Evolutionary conservation across 2,797 vertebrate species (phyloP).

Genomic region (Parauchenoglanis ngamensis): DNA sequence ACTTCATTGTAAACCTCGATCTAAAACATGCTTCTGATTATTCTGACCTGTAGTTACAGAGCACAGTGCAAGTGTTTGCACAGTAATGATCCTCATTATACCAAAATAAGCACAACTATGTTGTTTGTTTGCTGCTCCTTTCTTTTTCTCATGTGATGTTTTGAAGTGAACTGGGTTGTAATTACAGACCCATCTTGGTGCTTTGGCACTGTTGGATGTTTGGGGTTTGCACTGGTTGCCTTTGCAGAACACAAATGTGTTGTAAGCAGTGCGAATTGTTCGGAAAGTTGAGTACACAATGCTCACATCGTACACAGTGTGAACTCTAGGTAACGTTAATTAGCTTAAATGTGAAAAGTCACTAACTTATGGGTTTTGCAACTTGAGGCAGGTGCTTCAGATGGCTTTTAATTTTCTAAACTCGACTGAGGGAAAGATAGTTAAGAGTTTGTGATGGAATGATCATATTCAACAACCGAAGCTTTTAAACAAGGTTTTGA

Average conservation of each 20-base stretch:
- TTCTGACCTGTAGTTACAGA: background rate
- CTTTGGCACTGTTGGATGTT: slow-evolving; percentile 6
- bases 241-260: background rate
- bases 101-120: slow-evolving; percentile 12
- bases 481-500: background rate
- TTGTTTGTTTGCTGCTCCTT: slow-evolving; percentile 27
- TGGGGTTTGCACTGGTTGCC: slow-evolving; percentile 16
- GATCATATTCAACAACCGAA: background rate
- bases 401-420: background rate
- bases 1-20: background rate
- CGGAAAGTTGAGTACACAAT: background rate
- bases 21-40: background rate
- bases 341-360: background rate
- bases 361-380: background rate
- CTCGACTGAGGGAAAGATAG: background rate
- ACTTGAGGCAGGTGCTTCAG: background rate
- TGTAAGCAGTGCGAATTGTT: background rate
- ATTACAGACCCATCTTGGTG: slow-evolving; percentile 24
- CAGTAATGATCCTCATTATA: slow-evolving; percentile 8
- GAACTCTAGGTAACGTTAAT: background rate
- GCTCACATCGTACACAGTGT: background rate
- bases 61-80: background rate
- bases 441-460: background rate
- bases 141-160: slow-evolving; percentile 34
- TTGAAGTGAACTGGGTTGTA: slow-evolving; percentile 21